Base-by-base conservation (phyloP, 2,797 vertebrate species). In the Poecilia velifera region DNA sequence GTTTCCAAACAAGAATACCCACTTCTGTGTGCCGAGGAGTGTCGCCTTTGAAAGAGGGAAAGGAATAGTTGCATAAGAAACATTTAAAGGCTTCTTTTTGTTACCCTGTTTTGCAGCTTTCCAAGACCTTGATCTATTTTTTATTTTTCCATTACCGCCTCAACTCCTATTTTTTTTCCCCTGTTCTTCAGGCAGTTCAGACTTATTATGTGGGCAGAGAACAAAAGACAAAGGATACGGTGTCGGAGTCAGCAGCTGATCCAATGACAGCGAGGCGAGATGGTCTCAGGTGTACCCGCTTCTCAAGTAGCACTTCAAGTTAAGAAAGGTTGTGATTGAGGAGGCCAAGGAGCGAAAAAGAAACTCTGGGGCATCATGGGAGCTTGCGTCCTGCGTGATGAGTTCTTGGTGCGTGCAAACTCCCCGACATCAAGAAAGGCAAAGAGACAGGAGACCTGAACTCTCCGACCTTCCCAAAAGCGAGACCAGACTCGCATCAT, bases 1-100 rank as follows among this genome's bases (percentile, higher is more conserved):
- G 93, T 95, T 93, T 93, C 91, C 89, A 91, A 93, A 94, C 92
- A 92, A 93, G 90, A 92, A 93, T 90, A 91, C 86, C 89, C 82
- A 88, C 93, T 91, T 92, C 87, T 90, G 87, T 89, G 79, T 87
- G 86, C 89, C 72, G 88, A 90, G 82, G 85, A 91, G 86, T 86
- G 91, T 91, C 86, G 82, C 88, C 92, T 90, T 92, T 84, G 85
- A 87, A 89, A 86, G 86, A 91, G 84, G 87, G 88, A 91, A 85
- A 89, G 86, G 88, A 88, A 90, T 78, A 49, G 88, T 93, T 93
- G 90, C 88, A 86, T 94, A 92, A 93, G 89, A 91, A 92, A 91
- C 89, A 92, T 91, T 94, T 92, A 90, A 84, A 91, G 83, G 82
- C 70, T 85, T 76, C 79, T 78, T 75, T 78, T 78, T 77, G 31